Percentiles rank a stretch among this genome's conserved stretches.
phyloP scores from a whole-genome alignment of 2,113 vertebrate genomes.

The Dryoscopus gambensis region DNA sequence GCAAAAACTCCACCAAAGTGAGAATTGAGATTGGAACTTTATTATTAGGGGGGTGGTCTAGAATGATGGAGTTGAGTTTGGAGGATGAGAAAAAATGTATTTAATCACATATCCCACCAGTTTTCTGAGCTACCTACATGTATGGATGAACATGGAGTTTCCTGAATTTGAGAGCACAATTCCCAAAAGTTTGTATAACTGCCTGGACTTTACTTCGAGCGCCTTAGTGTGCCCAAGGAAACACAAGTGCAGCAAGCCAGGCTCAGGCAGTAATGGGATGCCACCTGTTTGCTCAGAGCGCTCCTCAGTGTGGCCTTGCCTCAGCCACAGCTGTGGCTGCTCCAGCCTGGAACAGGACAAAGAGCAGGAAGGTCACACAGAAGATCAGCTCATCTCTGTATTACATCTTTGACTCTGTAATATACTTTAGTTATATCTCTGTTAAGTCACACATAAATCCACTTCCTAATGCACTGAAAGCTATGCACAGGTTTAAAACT shows the following conservation, averaged over 20 bases:
- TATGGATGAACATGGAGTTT: background rate
- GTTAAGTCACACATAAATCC: background rate
- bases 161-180: background rate
- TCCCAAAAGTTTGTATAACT: background rate
- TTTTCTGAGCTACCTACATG: background rate
- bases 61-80: background rate
- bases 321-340: background rate
- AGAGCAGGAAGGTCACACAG: background rate
- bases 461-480: background rate
- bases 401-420: background rate
- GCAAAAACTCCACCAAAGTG: background rate
- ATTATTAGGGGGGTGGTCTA: background rate
- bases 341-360: background rate
- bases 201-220: background rate
- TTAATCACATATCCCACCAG: background rate
- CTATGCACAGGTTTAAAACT: background rate
- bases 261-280: fast-evolving
- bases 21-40: background rate
- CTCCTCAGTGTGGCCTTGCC: background rate
- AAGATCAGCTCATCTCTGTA: background rate
- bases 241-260: fast-evolving
- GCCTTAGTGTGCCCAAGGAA: background rate
- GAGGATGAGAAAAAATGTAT: background rate
- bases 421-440: background rate
- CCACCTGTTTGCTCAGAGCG: background rate